Evolutionary conservation across 2,113 vertebrate species (phyloP).

Genomic region (Xiphorhynchus elegans): DNA sequence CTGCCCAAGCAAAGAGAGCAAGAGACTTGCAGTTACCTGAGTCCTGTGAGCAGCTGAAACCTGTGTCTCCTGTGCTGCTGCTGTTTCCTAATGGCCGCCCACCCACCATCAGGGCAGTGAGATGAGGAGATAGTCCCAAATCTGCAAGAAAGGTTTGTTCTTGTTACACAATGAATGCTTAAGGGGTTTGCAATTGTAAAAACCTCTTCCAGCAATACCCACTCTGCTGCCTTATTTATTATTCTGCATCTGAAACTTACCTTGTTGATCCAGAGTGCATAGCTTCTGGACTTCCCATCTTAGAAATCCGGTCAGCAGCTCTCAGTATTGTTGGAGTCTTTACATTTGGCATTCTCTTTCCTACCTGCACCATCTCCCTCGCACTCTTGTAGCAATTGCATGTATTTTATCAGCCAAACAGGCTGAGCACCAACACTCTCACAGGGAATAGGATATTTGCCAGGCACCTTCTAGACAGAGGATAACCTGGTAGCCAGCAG

Average conservation of each 20-base stretch:
- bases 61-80: conserved; percentile 96
- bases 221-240: not conserved
- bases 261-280: not conserved
- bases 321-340: not conserved
- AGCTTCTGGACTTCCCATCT: not conserved
- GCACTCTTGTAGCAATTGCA: not conserved
- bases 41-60: conserved; percentile 97
- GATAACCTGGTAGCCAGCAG: not conserved
- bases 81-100: conserved; percentile 86
- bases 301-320: not conserved
- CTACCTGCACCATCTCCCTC: not conserved
- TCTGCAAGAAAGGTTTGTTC: conserved; percentile 77
- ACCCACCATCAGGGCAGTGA: conserved; percentile 91
- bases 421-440: not conserved
- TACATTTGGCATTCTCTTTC: not conserved
- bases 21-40: conserved; percentile 80
- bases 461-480: not conserved
- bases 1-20: not conserved
- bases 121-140: conserved; percentile 95
- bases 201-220: not conserved
- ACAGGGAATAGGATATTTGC: not conserved
- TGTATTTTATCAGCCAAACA: not conserved
- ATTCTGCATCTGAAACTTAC: not conserved
- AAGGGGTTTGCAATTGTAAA: not conserved
- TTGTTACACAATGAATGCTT: not conserved